phyloP scores from a whole-genome alignment of 2,113 vertebrate species.

The Zingel zingel region DNA sequence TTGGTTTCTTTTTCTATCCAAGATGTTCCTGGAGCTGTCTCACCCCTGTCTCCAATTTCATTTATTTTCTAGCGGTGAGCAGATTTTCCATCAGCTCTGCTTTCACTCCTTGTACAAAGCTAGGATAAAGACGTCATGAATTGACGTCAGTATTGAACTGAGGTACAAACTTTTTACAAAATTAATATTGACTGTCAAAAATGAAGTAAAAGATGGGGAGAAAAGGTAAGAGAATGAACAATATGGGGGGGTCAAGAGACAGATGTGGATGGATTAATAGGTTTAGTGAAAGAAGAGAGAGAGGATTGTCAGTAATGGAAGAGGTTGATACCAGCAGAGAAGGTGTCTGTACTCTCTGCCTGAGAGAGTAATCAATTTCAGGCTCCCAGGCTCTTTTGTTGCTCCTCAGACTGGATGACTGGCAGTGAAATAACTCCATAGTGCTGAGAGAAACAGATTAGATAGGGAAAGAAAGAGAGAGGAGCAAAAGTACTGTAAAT shows the following conservation, averaged over 20 bases:
- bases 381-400: constrained; percentile 50
- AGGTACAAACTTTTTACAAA: constrained; percentile 8
- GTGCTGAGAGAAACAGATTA: constrained; percentile 37
- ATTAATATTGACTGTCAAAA: constrained; percentile 40
- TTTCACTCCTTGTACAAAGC: neutral
- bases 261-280: constrained; percentile 46
- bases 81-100: constrained; percentile 14
- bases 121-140: neutral
- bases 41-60: neutral
- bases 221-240: neutral
- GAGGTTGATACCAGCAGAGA: constrained; percentile 50
- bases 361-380: constrained; percentile 65
- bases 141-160: neutral
- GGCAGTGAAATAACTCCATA: constrained; percentile 51
- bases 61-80: neutral
- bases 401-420: constrained; percentile 39
- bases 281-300: constrained; percentile 35
- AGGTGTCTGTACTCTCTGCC: constrained; percentile 46
- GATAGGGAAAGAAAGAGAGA: neutral
- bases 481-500: constrained; percentile 9
- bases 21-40: neutral
- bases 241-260: neutral
- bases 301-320: constrained; percentile 62
- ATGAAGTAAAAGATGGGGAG: neutral
- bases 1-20: neutral